A percentile compares a stretch with the other conserved stretches of the same genome.
Evolutionary conservation across 2,797 vertebrate species (phyloP).

Genomic region (Pipistrellus kuhlii): DNA sequence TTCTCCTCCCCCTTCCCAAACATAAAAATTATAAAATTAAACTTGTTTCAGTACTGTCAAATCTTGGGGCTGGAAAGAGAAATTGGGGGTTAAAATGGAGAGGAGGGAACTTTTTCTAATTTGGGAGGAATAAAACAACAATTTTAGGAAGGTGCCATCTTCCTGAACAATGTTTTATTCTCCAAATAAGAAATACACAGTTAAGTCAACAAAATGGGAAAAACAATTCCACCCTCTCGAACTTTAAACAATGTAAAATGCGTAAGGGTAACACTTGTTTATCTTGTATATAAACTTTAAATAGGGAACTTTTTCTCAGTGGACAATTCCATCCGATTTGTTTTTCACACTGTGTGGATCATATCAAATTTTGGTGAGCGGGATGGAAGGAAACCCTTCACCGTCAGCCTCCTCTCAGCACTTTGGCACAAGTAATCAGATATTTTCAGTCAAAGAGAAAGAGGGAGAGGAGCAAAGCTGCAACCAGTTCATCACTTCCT

Average conservation of each 20-base stretch:
- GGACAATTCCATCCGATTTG: conserved; percentile 52
- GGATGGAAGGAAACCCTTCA: conserved; percentile 59
- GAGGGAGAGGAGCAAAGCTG: conserved; percentile 35
- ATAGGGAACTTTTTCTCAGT: conserved; percentile 3
- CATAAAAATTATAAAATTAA: not conserved
- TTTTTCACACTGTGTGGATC: conserved; percentile 63
- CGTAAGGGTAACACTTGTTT: conserved; percentile 33
- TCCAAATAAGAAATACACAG: conserved; percentile 57
- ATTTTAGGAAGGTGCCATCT: conserved; percentile 30
- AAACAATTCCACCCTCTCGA: conserved; percentile 46
- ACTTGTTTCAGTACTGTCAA: conserved; percentile 23
- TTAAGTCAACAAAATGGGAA: conserved; percentile 35
- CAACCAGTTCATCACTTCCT: conserved; percentile 66
- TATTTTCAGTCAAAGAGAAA: conserved; percentile 70
- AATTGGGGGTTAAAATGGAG: not conserved
- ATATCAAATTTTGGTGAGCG: conserved; percentile 71
- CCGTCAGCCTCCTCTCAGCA: conserved; percentile 9
- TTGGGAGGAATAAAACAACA: conserved; percentile 14
- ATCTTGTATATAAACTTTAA: conserved; percentile 36
- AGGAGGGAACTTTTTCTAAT: not conserved
- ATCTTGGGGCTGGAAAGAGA: not conserved
- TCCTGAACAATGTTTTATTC: conserved; percentile 8
- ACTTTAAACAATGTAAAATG: conserved; percentile 24
- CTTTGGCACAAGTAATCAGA: conserved; percentile 59
- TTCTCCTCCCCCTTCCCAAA: conserved; percentile 6